phyloP scores from a whole-genome alignment of 2,797 vertebrate genomes.

The Nyctalus aviator region DNA sequence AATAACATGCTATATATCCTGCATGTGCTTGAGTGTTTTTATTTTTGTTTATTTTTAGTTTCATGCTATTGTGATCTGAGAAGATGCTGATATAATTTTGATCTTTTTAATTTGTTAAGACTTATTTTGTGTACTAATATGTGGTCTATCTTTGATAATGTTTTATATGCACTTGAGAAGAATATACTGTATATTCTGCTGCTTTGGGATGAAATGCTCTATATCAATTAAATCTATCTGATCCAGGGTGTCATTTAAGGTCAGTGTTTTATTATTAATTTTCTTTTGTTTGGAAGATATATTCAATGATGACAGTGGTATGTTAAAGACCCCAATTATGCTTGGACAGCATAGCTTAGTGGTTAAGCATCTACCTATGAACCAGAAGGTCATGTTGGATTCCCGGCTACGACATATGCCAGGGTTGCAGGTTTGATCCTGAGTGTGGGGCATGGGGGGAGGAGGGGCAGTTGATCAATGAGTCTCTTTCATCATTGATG shows the following conservation, averaged over 20 bases:
- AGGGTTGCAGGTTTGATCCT: no score
- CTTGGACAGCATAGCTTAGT: no score
- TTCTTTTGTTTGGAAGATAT: background rate
- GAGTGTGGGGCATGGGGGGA: no score
- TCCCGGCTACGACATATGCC: no score
- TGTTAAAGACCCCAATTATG: background rate
- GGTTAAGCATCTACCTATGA: no score
- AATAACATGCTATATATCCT: background rate
- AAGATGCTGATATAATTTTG: background rate
- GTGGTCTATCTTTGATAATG: background rate
- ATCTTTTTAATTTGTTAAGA: background rate
- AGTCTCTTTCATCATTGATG: no score
- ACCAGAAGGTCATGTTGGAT: no score
- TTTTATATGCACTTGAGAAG: background rate
- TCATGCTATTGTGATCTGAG: background rate
- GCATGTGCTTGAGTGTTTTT: background rate
- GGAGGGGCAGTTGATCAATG: no score
- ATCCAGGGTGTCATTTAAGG: background rate
- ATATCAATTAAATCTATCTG: background rate
- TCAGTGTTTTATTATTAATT: background rate
- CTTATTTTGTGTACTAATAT: background rate
- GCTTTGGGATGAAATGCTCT: background rate
- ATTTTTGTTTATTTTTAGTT: background rate
- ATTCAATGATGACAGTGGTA: background rate
- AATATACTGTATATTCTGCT: background rate